Evolutionary conservation across 2,113 vertebrate genomes (phyloP).

Genomic region (Toxotes chatareus): DNA sequence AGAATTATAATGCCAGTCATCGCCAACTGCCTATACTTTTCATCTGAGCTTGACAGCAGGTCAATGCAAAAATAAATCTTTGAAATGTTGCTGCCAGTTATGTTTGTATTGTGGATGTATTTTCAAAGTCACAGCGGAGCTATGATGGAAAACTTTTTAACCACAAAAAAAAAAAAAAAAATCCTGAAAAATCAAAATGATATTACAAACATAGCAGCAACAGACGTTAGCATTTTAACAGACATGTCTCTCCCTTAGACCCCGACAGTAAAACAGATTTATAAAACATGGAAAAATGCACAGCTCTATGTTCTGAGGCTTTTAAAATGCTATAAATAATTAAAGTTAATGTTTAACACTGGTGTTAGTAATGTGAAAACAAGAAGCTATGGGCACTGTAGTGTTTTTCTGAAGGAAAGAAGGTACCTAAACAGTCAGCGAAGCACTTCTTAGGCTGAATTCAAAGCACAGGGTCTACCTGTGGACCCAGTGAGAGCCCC

Average conservation of each 20-base stretch:
- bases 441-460: conserved; percentile 27
- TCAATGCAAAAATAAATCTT: conserved; percentile 4
- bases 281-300: neutral
- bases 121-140: neutral
- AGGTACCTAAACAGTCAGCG: neutral
- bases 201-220: neutral
- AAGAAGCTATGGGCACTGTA: neutral
- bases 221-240: neutral
- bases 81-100: neutral
- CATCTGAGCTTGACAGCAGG: neutral
- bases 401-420: conserved; percentile 20
- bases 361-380: neutral
- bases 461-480: conserved; percentile 50
- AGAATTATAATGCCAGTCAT: conserved; percentile 8
- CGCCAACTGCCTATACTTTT: neutral
- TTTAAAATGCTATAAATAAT: neutral
- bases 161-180: no score
- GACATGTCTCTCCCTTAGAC: neutral
- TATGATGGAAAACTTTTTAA: neutral
- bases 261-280: neutral
- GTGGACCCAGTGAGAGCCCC: conserved; percentile 10
- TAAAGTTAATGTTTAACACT: neutral
- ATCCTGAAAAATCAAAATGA: neutral
- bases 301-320: neutral
- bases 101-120: neutral